Percentiles rank a stretch among this genome's conserved stretches.
These are phyloP conservation scores for Cephus pulcher DNA, from an alignment of 2,888 invertebrate species.

Conservation along the genomic window DNA sequence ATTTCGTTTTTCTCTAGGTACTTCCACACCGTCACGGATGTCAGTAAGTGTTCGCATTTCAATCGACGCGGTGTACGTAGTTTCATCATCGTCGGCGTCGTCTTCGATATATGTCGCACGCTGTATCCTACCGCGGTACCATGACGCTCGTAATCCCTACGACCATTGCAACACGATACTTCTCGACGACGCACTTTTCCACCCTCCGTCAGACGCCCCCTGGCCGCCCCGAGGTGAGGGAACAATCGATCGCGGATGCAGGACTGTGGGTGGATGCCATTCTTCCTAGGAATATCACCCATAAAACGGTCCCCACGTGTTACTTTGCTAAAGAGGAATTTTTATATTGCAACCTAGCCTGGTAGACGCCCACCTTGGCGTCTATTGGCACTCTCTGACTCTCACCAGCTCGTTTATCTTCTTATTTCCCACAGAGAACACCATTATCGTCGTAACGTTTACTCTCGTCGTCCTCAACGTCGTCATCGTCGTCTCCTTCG, in stretches of 20 bases:
- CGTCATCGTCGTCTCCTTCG: neutral
- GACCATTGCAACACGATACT: neutral
- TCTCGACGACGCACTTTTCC: conserved; percentile 7
- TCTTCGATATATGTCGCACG: neutral
- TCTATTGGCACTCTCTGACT: conserved; percentile 13
- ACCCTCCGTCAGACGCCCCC: conserved; percentile 6
- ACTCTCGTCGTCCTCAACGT: conserved; percentile 2
- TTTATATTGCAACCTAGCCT: conserved; percentile 6
- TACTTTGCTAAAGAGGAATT: conserved; percentile 10
- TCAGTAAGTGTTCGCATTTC: conserved; percentile 24
- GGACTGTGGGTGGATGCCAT: conserved; percentile 31
- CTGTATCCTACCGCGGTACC: neutral
- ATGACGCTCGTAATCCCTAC: neutral
- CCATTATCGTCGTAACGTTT: conserved; percentile 5
- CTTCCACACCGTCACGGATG: neutral
- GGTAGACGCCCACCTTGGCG: conserved; percentile 3
- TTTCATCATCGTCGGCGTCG: neutral
- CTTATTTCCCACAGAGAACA: conserved; percentile 1
- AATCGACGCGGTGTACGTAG: neutral
- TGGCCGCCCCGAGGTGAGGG: neutral
- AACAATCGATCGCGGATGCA: conserved; percentile 11
- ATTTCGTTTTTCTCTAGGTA: conserved; percentile 24
- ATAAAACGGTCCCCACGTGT: conserved; percentile 10
- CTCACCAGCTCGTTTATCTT: conserved; percentile 20
- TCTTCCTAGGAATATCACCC: conserved; percentile 17